A percentile compares a stretch with the other conserved stretches of the same genome.
Evolutionary conservation across 2,888 invertebrate species (phyloP).

Genomic region (Mycalesis mineus): DNA sequence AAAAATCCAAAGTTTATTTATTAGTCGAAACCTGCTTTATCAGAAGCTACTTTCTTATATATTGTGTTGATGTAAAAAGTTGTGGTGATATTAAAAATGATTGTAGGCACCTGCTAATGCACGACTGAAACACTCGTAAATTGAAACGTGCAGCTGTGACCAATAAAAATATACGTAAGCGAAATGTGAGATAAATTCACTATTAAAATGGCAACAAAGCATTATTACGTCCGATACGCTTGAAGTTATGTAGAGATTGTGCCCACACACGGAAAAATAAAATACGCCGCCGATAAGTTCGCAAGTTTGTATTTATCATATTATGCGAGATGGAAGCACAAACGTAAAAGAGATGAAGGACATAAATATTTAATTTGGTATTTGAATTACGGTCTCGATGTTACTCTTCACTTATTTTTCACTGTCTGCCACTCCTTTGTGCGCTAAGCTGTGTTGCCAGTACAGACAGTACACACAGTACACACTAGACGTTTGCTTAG

Average conservation of each 20-base stretch:
- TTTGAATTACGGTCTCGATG: slow-evolving; percentile 50
- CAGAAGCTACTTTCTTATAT: slow-evolving; percentile 12
- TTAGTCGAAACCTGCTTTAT: slow-evolving; percentile 5
- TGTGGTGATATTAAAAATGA: slow-evolving; percentile 16
- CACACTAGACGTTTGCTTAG: slow-evolving; percentile 35
- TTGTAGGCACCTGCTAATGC: slow-evolving; percentile 23
- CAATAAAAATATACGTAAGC: slow-evolving; percentile 25
- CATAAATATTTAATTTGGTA: slow-evolving; percentile 58
- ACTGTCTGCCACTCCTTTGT: slow-evolving; percentile 50
- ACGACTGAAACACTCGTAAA: slow-evolving; percentile 19
- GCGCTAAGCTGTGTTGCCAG: slow-evolving; percentile 39
- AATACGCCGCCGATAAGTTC: slow-evolving; percentile 24
- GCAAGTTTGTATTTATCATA: slow-evolving; percentile 37
- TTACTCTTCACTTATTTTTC: slow-evolving; percentile 56
- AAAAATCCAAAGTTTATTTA: slow-evolving; percentile 2
- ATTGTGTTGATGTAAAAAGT: slow-evolving; percentile 7
- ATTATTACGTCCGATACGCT: slow-evolving; percentile 22
- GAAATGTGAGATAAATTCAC: slow-evolving; percentile 23
- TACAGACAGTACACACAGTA: too few relatives aligned
- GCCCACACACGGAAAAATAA: slow-evolving; percentile 27
- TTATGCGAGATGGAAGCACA: slow-evolving; percentile 41
- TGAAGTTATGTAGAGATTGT: slow-evolving; percentile 22
- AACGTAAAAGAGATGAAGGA: slow-evolving; percentile 42
- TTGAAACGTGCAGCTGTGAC: slow-evolving; percentile 10
- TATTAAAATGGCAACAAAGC: slow-evolving; percentile 23